Evolutionary conservation across 2,888 invertebrate species (phyloP), one percentile per base, ranked within the genome.

Genomic region (Xanthorhoe spadicearia): DNA sequence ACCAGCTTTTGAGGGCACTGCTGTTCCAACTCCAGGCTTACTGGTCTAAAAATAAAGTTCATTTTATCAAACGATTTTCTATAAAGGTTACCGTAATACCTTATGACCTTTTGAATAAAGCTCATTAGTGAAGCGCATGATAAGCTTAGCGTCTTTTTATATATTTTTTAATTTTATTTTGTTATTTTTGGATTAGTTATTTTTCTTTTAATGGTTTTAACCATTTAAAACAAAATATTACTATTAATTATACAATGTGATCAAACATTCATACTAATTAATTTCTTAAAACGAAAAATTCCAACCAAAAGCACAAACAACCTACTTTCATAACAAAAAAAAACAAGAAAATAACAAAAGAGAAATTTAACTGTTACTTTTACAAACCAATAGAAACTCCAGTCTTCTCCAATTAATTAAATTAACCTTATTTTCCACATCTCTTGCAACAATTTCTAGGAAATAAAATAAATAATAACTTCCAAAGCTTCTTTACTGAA

Each of bases 1-100:
- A 52, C 50, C 13, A 55, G 61, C 59, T 54, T 69, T 66, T 64
- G 52, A 63, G 28, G 55, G 48, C 38, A 23, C 38, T 19, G 53
- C 46, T 49, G 49, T 19, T 3, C 23, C 1, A 66, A 54, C 17
- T 50, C 58, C 5, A 46, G 13, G 23, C 53, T 54, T 66, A 61
- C 4, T 0, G 0, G 0, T 19, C 15, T 19, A 2, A 8, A 0
- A n/a, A 38, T 52, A 61, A 23, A 17, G 35, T 10, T 54, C n/a
- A 49, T 38, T 43, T 43, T 43, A 43, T 5, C 10, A 13, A 4
- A 43, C 38, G 4, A 4, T 17, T 17, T 5, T 48, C 17, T 15
- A 48, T 48, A 48, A 17, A 48, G 15, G 15, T 48, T 17, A 1
- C 6, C 3, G 15, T 17, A 48, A 48, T 15, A 13, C 7, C 48